Base-by-base conservation (phyloP, 2,888 invertebrate genomes). In the Marasmarcha lunaedactyla region DNA sequence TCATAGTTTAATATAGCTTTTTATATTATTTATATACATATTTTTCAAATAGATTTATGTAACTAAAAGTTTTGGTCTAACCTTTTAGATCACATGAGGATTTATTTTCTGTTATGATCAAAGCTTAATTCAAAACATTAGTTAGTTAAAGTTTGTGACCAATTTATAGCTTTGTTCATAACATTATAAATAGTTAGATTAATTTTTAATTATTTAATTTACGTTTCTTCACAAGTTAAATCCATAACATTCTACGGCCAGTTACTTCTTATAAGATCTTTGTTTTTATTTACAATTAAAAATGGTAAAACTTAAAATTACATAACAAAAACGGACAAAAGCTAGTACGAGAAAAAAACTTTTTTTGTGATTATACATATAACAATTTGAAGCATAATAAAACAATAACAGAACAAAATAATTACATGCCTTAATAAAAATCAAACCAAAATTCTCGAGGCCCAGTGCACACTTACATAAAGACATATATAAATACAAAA, bases 261-360 rank as follows among this genome's bases (percentile, higher is more conserved):
- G 61, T 62, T 62, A 64, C 57, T 63, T 57, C 63, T 66, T 65
- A 65, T 50, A 67, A 71, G 68, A 71, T 71, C 66, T 70, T 65
- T 52, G 69, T 65, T 52, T 62, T 66, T 76, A 76, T 76, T 66
- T 74, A 74, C 71, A 77, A 46, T 63, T 64, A 58, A 63, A 61
- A 69, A 67, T 65, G 70, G 67, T 78, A 72, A 67, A 73, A 73
- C 79, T 79, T 79, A 79, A 73, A 79, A 79, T 71, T 79, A 81
- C 67, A 71, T 81, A 81, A 83, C 81, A 83, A 81, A 69, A 77
- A 65, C 71, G 61, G 66, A 62, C 67, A 69, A 69, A 68, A 63
- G 70, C 63, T 71, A 72, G 66, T 72, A 66, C 71, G 64, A 67
- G 40, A 64, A 67, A 65, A 64, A 65, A 71, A 72, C 64, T 68